Evolutionary conservation across 2,888 invertebrate genomes (phyloP), one percentile per base, ranked within the genome.

Genomic region (Pterobdella sp.): DNA sequence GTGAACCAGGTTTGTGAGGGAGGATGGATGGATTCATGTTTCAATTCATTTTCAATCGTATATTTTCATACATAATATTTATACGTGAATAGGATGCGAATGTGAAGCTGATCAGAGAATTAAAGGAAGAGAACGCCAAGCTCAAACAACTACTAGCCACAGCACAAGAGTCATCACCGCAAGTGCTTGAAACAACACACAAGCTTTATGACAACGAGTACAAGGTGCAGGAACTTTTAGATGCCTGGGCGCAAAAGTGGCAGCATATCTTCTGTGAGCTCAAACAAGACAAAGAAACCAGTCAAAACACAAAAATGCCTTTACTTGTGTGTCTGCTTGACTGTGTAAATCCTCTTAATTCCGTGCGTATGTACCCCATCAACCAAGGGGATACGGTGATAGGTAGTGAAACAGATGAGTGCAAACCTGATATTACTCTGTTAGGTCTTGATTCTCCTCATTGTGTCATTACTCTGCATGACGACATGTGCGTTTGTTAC

Each of bases 201-300:
- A 90, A 91, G 77, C 87, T 94, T 1, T 91, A 92, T 79, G 90
- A 91, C 81, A 94, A 93, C 81, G 93, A 94, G 83, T 93, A 92
- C 0, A 90, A 92, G 79, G 83, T 82, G 74, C 81, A 81, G 77
- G 80, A 81, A 14, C 73, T 94, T 75, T 93, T 93, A 0, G 93
- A 94, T 84, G 92, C 92, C 82, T 94, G 94, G 94, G 90, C 92
- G 2, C 93, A 92, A 82, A 93, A 94, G 82, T 94, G 94, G 94
- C 81, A 81, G 73, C 84, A 84, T 74, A 91, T 93, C 0, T 92
- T 93, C 81, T 90, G 90, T 78, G 93, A 83, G 37, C 78, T 83
- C 56, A 79, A 81, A 79, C 82, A 82, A 64, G 26, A 65, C n/a
- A n/a, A n/a, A n/a, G n/a, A n/a, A n/a, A n/a, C n/a, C n/a, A n/a